Evolutionary conservation across 2,888 invertebrate species (phyloP).

Genomic region (Tetanocera ferruginea): DNA sequence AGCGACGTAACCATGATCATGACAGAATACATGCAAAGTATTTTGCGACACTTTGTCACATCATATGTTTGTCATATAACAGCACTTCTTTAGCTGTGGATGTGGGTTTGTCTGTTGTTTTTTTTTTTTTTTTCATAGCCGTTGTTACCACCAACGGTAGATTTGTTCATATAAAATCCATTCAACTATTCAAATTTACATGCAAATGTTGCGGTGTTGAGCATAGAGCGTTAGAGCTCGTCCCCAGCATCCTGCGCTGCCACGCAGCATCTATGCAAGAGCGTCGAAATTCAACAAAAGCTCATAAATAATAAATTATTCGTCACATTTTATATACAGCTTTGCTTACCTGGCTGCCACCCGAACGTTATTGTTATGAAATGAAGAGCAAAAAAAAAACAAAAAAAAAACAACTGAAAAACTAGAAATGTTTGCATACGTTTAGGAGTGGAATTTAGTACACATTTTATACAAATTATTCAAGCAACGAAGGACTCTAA

Average conservation of each 20-base stretch:
- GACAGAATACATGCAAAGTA: background rate
- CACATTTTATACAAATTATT: background rate
- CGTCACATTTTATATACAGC: constrained; percentile 42
- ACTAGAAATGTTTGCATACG: constrained; percentile 37
- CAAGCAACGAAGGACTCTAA: background rate
- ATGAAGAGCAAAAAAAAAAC: background rate
- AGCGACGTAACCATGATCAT: background rate
- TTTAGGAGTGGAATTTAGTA: constrained; percentile 29
- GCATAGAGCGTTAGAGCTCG: background rate
- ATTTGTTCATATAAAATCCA: background rate
- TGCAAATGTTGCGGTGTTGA: constrained; percentile 14
- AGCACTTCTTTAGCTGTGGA: background rate
- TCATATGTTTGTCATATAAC: background rate
- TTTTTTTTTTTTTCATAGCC: background rate
- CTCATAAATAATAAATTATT: constrained; percentile 55
- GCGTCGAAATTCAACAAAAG: constrained; percentile 46
- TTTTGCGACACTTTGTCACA: background rate
- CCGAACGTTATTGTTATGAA: background rate
- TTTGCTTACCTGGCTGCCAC: background rate
- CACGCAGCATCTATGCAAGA: background rate
- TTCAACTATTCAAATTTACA: constrained; percentile 12
- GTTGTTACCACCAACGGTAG: background rate
- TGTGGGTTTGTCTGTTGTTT: background rate
- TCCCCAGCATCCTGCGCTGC: background rate
- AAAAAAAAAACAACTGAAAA: background rate